Percentiles rank a stretch among this genome's conserved stretches.
Conservation (phyloP, 92 coral and sea anemone species). For the Scolanthus callimorphus region DNA sequence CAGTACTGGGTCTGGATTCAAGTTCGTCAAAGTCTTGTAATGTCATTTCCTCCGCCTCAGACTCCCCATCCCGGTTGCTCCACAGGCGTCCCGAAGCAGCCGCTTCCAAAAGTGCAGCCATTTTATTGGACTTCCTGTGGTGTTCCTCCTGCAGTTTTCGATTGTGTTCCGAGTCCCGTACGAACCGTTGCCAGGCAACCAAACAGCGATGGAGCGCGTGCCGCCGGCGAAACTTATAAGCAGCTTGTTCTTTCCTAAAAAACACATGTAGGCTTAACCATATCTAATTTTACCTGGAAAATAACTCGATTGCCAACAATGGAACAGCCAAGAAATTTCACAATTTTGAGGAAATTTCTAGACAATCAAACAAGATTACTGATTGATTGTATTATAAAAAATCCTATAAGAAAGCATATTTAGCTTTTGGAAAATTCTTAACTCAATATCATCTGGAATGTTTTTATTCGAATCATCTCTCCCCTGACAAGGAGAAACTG, state of each 20-base stretch:
- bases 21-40: constrained; percentile 10
- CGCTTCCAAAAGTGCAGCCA: constrained; percentile 87
- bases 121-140: constrained; percentile 69
- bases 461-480: no score
- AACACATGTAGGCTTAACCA: no score
- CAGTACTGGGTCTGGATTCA: constrained; percentile 42
- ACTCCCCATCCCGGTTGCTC: constrained; percentile 23
- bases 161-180: constrained; percentile 54
- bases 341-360: no score
- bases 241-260: constrained; percentile 80
- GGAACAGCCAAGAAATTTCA: no score
- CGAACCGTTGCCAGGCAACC: constrained; percentile 73
- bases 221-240: constrained; percentile 53
- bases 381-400: no score
- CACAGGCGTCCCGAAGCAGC: constrained; percentile 92
- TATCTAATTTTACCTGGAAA: no score
- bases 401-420: no score
- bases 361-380: no score
- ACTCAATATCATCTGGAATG: no score
- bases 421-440: no score
- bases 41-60: neutral
- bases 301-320: no score
- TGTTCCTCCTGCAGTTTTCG: constrained; percentile 72
- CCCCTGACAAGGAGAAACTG: no score
- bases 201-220: constrained; percentile 59